These are phyloP conservation scores for Trogon melanurus DNA, from an alignment of 2,113 vertebrate genomes.

Conservation along the genomic window DNA sequence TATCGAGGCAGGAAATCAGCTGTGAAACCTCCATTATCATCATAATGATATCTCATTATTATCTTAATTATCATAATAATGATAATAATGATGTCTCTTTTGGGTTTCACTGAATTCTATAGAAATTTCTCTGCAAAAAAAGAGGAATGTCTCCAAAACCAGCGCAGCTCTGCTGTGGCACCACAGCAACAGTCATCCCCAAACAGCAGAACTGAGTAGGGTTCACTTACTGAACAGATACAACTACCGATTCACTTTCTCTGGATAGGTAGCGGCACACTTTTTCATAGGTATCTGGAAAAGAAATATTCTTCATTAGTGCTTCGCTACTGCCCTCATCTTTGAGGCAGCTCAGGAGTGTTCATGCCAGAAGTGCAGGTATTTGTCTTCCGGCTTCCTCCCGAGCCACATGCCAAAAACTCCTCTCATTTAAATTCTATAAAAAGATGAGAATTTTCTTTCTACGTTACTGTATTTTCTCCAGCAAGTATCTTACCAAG, in stretches of 20 bases:
- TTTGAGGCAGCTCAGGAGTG: neutral
- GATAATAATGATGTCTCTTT: neutral
- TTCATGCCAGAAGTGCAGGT: neutral
- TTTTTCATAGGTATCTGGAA: conserved; percentile 80
- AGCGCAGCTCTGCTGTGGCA: neutral
- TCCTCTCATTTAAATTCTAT: neutral
- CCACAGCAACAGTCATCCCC: neutral
- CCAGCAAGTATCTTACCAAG: conserved; percentile 78
- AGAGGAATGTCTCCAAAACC: neutral
- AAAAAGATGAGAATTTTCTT: neutral
- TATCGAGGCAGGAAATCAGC: neutral
- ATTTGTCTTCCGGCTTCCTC: neutral
- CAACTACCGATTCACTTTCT: conserved; percentile 80
- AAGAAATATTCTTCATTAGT: neutral
- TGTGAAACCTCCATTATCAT: neutral
- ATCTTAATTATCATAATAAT: no score
- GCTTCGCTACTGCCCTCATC: neutral
- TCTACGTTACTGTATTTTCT: neutral
- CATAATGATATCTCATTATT: no score
- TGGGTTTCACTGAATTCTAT: neutral
- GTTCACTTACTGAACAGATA: conserved; percentile 83
- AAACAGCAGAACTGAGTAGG: neutral
- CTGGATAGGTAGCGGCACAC: conserved; percentile 81
- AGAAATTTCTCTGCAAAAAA: neutral
- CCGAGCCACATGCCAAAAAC: neutral